Base-by-base conservation (phyloP, 2,888 invertebrate genomes). In the Aleiodes alternator region DNA sequence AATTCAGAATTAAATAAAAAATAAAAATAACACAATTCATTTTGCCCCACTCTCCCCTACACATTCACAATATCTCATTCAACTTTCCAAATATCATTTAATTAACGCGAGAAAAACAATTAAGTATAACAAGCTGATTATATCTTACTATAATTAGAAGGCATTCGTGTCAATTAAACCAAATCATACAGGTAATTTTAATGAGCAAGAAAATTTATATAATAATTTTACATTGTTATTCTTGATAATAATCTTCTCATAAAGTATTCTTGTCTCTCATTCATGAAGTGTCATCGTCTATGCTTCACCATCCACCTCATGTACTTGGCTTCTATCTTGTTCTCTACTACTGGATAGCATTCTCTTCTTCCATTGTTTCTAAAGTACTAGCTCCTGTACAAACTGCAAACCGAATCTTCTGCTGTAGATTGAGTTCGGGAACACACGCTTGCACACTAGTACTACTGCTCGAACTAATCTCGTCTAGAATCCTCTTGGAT, bases 391-490 rank as follows among this genome's bases (percentile, higher is more conserved):
- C 72, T 64, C 55, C 16, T 78, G 77, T 70, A 72, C 83, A 78
- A 84, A 82, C 81, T 82, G 80, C 83, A 82, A 82, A 83, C 81
- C 84, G 81, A 84, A 84, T 84, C 82, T 84, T 81, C 81, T 76
- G 77, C 34, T 76, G 80, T 80, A 84, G 84, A 85, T 85, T 84
- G 84, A 85, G 84, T 85, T 85, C 82, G 79, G 80, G 80, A 82
- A 84, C 83, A 84, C 81, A 82, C 84, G 81, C 82, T 64, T 43
- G 68, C 70, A 64, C 70, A 55, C 64, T 38, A 38, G 38, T 8
- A 38, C 70, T 71, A 80, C 81, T 79, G 78, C 81, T 81, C 78
- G 77, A 84, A 84, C 82, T 85, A 85, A 85, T 84, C 83, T 81
- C 80, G 57, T 64, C 69, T 57, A 69, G 68, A 66, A 53, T 53